Base-by-base conservation (phyloP, 2,888 invertebrate genomes). In the Brassicogethes aeneus region DNA sequence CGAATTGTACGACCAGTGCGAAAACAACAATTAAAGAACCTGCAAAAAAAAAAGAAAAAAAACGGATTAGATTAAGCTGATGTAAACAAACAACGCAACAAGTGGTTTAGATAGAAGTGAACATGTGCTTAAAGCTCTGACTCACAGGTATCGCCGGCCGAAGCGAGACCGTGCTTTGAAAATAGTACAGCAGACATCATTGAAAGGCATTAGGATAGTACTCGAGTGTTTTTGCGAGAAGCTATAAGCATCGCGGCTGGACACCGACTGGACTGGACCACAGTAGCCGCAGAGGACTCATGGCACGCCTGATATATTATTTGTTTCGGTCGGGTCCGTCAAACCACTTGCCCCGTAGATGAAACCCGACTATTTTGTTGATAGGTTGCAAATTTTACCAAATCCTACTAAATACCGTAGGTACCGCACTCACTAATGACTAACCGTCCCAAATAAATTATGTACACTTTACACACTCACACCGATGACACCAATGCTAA, bases 311-410 rank as follows among this genome's bases (percentile, higher is more conserved):
- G 40, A 36, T 37, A 36, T 40, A 32, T 16, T 39, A 40, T 37
- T 43, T 39, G 40, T 43, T 37, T 40, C 40, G 16, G 47, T 44
- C 46, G 40, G 35, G 41, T 44, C 47, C 49, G 47, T 46, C 49
- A 46, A 46, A 46, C 38, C 41, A 40, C 17, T 17, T 17, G 36
- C 14, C 14, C 32, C 12, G 23, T 23, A 5, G n/a, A n/a, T n/a
- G n/a, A n/a, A n/a, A n/a, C n/a, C n/a, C n/a, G n/a, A n/a, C n/a
- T n/a, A n/a, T n/a, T n/a, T n/a, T n/a, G n/a, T n/a, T 23, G 5
- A 23, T 10, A 23, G 10, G 23, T 23, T 10, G 23, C 23, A 23
- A 23, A 23, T 23, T 23, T 23, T 10, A 23, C 23, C 23, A 10
- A 23, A 10, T 23, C 23, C 23, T 10, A 5, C 23, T 10, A 5